These are phyloP conservation scores for Terebella lapidaria DNA, from an alignment of 2,888 invertebrate species.

Conservation along the genomic window DNA sequence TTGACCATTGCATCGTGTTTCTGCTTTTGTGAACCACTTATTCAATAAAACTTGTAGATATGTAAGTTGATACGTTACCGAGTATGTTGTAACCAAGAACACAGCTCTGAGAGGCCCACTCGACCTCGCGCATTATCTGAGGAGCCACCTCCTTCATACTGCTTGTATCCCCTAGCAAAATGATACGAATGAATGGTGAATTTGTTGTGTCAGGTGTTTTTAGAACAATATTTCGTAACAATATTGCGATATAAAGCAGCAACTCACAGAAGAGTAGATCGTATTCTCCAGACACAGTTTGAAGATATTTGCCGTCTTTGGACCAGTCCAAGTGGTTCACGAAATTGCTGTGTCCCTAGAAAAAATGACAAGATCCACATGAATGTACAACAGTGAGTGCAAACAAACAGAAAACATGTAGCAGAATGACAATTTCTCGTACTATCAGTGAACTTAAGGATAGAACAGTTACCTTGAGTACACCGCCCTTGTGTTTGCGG, in stretches of 20 bases:
- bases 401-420: too few species aligned
- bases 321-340: slow-evolving; percentile 87
- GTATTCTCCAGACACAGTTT: slow-evolving; percentile 84
- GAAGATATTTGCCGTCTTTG: slow-evolving; percentile 78
- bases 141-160: slow-evolving; percentile 81
- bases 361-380: too few species aligned
- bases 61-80: too few species aligned
- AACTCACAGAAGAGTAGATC: slow-evolving; percentile 83
- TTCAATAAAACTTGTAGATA: too few species aligned
- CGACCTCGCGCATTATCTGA: slow-evolving; percentile 82
- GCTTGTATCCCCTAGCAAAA: slow-evolving; percentile 77
- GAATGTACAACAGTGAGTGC: too few species aligned
- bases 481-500: slow-evolving; percentile 48
- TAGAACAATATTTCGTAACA: neutral
- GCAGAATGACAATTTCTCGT: too few species aligned
- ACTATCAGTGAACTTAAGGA: too few species aligned
- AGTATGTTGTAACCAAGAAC: slow-evolving; percentile 82
- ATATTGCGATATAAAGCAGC: too few species aligned
- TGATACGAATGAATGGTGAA: neutral
- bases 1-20: too few species aligned
- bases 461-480: slow-evolving; percentile 33
- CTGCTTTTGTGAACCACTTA: too few species aligned
- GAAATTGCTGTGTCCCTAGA: slow-evolving; percentile 45
- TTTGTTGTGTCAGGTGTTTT: neutral
- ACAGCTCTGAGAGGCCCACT: slow-evolving; percentile 82